Percentiles rank a stretch among this genome's conserved stretches.
Evolutionary conservation across 2,797 vertebrate genomes (phyloP).

Genomic region (Sylvia borin): DNA sequence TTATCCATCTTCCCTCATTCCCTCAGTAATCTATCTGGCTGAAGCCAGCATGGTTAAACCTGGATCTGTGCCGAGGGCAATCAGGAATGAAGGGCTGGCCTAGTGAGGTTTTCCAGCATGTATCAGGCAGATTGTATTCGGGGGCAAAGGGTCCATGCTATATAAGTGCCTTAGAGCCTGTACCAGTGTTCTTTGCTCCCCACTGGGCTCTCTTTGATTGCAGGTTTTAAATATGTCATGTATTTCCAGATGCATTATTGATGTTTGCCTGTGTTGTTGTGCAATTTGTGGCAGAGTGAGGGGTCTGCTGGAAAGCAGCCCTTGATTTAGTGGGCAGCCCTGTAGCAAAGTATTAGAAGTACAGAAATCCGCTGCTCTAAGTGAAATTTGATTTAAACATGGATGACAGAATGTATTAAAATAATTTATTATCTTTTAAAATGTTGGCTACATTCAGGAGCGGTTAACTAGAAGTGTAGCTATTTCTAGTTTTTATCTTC

Average conservation of each 20-base stretch:
- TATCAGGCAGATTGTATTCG: neutral
- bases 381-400: slow-evolving; percentile 52
- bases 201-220: slow-evolving; percentile 13
- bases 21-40: slow-evolving; percentile 28
- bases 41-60: slow-evolving; percentile 62
- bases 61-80: slow-evolving; percentile 63
- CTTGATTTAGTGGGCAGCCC: slow-evolving; percentile 45
- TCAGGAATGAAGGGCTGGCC: slow-evolving; percentile 47
- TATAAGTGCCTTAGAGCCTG: neutral
- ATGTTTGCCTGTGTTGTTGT: slow-evolving; percentile 59
- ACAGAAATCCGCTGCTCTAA: slow-evolving; percentile 52
- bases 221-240: slow-evolving; percentile 35
- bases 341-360: slow-evolving; percentile 70
- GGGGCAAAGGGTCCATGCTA: slow-evolving; percentile 56
- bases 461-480: neutral
- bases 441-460: neutral
- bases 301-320: slow-evolving; percentile 51
- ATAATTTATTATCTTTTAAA: neutral
- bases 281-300: slow-evolving; percentile 69
- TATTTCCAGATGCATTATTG: slow-evolving; percentile 60
- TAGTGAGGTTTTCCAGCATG: slow-evolving; percentile 64
- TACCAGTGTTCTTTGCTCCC: slow-evolving; percentile 2
- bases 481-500: neutral
- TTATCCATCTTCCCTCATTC: slow-evolving; percentile 57
- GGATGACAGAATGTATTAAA: slow-evolving; percentile 1